These are phyloP conservation scores for Bolinopsis microptera DNA, from an alignment of 37 sponge, comb jelly and placozoan genomes.

Conservation along the genomic window DNA sequence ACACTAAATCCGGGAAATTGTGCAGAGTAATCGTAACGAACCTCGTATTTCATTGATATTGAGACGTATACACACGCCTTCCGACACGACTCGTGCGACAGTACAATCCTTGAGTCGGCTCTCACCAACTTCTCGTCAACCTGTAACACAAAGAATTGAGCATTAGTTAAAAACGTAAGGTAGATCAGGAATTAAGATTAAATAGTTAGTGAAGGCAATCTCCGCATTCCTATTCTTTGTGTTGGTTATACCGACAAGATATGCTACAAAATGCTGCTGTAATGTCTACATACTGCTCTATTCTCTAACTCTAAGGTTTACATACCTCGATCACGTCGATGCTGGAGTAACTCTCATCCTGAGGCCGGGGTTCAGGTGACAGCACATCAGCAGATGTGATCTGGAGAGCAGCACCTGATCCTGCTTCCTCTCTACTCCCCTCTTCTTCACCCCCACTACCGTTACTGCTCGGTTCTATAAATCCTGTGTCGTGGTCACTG, in stretches of 20 bases:
- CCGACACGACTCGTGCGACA: background rate
- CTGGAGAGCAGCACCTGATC: background rate
- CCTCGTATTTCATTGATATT: constrained; percentile 53
- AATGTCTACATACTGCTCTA: too few species aligned
- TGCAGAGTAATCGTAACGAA: background rate
- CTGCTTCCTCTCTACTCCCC: background rate
- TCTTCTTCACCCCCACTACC: constrained; percentile 35
- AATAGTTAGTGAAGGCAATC: too few species aligned
- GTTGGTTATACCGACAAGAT: too few species aligned
- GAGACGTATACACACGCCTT: constrained; percentile 40
- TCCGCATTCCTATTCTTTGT: too few species aligned
- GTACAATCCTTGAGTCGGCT: constrained; percentile 23
- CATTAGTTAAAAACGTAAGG: background rate
- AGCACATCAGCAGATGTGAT: background rate
- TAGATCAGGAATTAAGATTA: too few species aligned
- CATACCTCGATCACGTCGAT: constrained; percentile 31
- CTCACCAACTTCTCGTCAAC: constrained; percentile 29
- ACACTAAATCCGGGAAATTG: background rate
- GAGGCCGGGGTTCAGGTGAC: constrained; percentile 5
- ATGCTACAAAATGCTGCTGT: too few species aligned
- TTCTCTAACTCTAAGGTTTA: too few species aligned
- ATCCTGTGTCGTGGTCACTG: constrained; percentile 31
- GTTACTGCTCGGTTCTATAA: background rate
- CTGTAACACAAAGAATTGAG: background rate
- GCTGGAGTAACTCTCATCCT: constrained; percentile 27